Conservation (phyloP, 2,113 vertebrate genomes). For the Stigmatopora argus region DNA sequence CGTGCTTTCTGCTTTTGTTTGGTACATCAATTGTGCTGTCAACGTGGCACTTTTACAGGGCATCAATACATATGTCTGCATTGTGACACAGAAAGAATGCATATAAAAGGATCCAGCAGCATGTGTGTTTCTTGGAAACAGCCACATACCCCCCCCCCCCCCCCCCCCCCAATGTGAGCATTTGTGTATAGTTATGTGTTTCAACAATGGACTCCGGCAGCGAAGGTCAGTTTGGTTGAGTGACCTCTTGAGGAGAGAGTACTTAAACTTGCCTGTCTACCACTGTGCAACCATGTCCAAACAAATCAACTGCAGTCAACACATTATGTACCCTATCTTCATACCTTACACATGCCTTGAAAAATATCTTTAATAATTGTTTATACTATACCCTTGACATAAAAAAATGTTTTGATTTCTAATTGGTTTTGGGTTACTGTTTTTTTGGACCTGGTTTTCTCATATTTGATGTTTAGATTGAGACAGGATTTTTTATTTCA, state of each 20-base stretch:
- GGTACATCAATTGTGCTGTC: conserved; percentile 42
- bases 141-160: no score
- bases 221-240: conserved; percentile 28
- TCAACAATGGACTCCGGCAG: conserved; percentile 27
- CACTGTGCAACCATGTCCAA: conserved; percentile 40
- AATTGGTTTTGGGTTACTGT: no score
- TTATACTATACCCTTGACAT: no score
- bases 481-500: no score
- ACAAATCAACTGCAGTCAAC: conserved; percentile 51
- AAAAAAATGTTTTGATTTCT: no score
- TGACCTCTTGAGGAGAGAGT: conserved; percentile 24
- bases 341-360: neutral
- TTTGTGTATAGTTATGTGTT: conserved; percentile 16
- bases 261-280: conserved; percentile 26
- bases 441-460: no score
- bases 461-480: no score
- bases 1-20: conserved; percentile 37
- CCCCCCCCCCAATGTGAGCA: neutral
- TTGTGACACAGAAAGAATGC: conserved; percentile 1
- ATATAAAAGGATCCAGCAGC: conserved; percentile 7
- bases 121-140: conserved; percentile 9
- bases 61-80: conserved; percentile 4
- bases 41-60: conserved; percentile 13
- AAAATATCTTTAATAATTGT: conserved; percentile 11
- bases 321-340: conserved; percentile 26